phyloP scores from a whole-genome alignment of 53 echinoderm and acorn worm species.

The Apostichopus leukothele region DNA sequence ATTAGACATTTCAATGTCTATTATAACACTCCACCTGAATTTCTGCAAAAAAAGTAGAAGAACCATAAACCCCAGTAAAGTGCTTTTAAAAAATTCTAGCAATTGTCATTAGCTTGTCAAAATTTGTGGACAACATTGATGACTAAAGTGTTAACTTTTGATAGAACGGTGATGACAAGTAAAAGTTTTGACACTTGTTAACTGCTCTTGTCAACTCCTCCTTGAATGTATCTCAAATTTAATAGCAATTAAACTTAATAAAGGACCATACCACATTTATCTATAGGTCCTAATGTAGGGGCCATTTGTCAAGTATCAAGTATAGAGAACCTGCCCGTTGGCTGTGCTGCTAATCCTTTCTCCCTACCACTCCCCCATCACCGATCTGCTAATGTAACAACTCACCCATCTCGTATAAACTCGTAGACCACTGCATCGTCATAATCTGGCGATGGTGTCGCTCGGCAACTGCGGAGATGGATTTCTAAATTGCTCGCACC shows the following conservation, averaged over 20 bases:
- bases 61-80: no score
- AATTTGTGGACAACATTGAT: no score
- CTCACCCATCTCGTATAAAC: slow-evolving; percentile 39
- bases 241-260: neutral
- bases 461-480: slow-evolving; percentile 25
- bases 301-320: neutral
- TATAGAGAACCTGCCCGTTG: neutral
- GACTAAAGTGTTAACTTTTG: no score
- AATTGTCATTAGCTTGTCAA: no score
- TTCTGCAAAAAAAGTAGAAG: no score
- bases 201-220: no score
- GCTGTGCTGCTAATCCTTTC: neutral
- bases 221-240: neutral
- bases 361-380: neutral
- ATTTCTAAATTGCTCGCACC: slow-evolving; percentile 10
- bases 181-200: no score
- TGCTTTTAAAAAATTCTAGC: no score
- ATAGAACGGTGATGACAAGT: no score
- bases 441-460: slow-evolving; percentile 18
- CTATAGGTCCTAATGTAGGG: neutral
- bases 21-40: no score
- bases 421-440: slow-evolving; percentile 20
- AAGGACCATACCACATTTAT: neutral
- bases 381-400: no score
- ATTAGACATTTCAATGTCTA: no score